Evolutionary conservation across 2,797 vertebrate species (phyloP).

Genomic region (Hyperoplus immaculatus): DNA sequence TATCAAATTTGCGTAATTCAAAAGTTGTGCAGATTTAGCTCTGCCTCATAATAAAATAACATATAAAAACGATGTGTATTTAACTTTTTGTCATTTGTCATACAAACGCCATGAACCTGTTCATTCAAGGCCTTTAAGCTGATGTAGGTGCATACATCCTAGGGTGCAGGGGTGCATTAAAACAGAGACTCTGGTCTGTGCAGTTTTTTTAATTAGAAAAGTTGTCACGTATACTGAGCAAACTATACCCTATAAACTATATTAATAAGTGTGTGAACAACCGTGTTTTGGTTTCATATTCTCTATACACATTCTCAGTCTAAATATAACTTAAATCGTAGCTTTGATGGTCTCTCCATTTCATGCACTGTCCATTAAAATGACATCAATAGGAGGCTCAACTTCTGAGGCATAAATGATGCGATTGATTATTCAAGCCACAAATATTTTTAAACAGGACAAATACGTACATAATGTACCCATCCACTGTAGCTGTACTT

Average conservation of each 20-base stretch:
- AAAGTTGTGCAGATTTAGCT: neutral
- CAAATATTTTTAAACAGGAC: neutral
- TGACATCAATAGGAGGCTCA: neutral
- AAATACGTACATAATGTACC: neutral
- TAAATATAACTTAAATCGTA: conserved; percentile 8
- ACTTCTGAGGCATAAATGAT: neutral
- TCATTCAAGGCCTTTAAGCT: neutral
- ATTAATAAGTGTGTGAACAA: conserved; percentile 38
- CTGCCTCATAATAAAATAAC: neutral
- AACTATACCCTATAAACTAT: conserved; percentile 27
- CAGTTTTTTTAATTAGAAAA: conserved; percentile 37
- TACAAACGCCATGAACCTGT: neutral
- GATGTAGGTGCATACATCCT: neutral
- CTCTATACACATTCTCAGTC: conserved; percentile 9
- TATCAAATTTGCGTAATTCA: neutral
- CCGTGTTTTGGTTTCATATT: conserved; percentile 53
- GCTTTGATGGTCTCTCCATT: neutral
- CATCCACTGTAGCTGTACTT: no score
- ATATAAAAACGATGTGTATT: neutral
- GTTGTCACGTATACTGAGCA: conserved; percentile 33
- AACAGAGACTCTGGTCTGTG: conserved; percentile 18
- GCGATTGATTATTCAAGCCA: neutral
- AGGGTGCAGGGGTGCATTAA: neutral
- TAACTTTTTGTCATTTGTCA: neutral
- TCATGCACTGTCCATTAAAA: neutral